Conservation (phyloP, 1,140 invertebrate species). For the Globodera rostochiensis region DNA sequence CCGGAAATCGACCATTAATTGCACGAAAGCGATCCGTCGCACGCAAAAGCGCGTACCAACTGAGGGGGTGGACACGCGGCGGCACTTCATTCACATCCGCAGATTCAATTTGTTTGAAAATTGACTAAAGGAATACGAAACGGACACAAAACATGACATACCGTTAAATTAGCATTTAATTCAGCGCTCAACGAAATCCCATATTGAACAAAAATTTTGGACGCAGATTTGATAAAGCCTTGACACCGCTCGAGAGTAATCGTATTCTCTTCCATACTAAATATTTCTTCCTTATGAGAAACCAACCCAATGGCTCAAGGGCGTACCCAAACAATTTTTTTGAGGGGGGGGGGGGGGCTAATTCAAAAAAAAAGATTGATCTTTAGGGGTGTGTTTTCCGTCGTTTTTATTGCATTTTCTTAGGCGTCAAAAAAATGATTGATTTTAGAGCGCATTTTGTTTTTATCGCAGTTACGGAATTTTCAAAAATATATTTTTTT, state of each 20-base stretch:
- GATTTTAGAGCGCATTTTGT: too few relatives aligned
- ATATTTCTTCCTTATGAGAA: background rate
- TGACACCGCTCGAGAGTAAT: slow-evolving; percentile 42
- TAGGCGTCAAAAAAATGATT: too few relatives aligned
- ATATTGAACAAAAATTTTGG: slow-evolving; percentile 43
- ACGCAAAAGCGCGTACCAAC: slow-evolving; percentile 86
- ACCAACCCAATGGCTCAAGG: too few relatives aligned
- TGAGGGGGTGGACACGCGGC: slow-evolving; percentile 54
- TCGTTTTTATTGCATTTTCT: too few relatives aligned
- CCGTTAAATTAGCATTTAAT: slow-evolving; percentile 17
- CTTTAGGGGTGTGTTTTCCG: too few relatives aligned
- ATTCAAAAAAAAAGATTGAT: too few relatives aligned
- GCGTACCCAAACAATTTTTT: too few relatives aligned
- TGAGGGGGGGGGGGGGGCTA: too few relatives aligned
- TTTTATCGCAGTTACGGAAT: too few relatives aligned
- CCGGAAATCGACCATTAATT: slow-evolving; percentile 86
- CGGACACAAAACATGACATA: slow-evolving; percentile 20
- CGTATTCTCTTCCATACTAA: slow-evolving; percentile 1
- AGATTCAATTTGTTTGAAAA: slow-evolving; percentile 19
- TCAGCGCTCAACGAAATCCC: slow-evolving; percentile 40
- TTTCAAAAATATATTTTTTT: too few relatives aligned
- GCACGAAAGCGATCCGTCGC: slow-evolving; percentile 85
- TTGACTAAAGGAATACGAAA: background rate
- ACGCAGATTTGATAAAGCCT: slow-evolving; percentile 53
- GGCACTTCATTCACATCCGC: slow-evolving; percentile 24